These are phyloP conservation scores for Coptodon rendalli DNA, from an alignment of 2,113 vertebrate genomes.

Conservation along the genomic window DNA sequence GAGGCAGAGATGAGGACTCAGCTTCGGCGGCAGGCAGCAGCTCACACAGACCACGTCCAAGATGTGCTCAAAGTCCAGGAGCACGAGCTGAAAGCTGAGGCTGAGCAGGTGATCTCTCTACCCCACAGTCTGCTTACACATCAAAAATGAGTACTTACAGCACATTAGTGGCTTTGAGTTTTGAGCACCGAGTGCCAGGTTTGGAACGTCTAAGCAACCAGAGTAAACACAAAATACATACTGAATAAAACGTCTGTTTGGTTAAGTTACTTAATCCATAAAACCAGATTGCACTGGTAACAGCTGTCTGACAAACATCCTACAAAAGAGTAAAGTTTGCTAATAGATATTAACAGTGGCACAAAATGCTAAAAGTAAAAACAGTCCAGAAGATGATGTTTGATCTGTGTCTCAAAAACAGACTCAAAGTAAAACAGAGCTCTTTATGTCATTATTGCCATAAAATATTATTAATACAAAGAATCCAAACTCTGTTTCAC, in stretches of 20 bases:
- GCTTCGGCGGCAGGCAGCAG: slow-evolving; percentile 90
- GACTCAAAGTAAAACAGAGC: background rate
- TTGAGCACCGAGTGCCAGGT: background rate
- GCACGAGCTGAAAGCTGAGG: slow-evolving; percentile 82
- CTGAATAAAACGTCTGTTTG: background rate
- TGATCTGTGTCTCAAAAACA: background rate
- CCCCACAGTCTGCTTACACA: background rate
- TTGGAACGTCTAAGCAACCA: accelerated
- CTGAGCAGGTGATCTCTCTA: slow-evolving; percentile 74
- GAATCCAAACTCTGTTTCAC: background rate
- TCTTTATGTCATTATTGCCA: background rate
- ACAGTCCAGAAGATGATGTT: background rate
- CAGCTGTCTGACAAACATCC: background rate
- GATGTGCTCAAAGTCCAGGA: slow-evolving; percentile 93
- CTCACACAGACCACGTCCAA: slow-evolving; percentile 89
- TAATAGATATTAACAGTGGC: background rate
- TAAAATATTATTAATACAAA: background rate
- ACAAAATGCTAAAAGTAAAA: background rate
- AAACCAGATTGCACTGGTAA: background rate
- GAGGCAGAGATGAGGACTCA: slow-evolving; percentile 96
- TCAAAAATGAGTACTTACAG: background rate
- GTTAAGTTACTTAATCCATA: background rate
- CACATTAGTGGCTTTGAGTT: background rate
- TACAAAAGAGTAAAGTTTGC: background rate
- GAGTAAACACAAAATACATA: background rate